Conservation (phyloP, 1,140 invertebrate genomes). For the Homalodisca vitripennis region DNA sequence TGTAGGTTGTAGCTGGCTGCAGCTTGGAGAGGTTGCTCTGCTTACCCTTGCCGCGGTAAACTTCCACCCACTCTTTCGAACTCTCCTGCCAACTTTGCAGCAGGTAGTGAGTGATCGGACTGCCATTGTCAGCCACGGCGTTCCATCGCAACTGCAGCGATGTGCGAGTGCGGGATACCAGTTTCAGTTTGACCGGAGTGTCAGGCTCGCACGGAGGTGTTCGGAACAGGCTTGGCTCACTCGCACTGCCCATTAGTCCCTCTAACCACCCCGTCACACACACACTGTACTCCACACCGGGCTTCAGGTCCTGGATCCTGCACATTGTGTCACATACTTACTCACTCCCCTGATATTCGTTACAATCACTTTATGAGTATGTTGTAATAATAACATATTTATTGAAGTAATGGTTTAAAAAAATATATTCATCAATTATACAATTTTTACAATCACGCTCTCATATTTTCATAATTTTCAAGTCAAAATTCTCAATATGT, state of each 20-base stretch:
- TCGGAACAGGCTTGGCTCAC: constrained; percentile 55
- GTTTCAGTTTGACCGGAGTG: constrained; percentile 57
- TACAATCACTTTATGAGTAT: too few species aligned
- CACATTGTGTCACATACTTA: constrained; percentile 36
- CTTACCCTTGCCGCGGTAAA: constrained; percentile 64
- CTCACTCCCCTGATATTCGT: too few species aligned
- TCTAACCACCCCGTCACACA: constrained; percentile 61
- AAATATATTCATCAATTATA: too few species aligned
- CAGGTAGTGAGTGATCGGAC: constrained; percentile 72
- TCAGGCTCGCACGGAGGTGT: constrained; percentile 68
- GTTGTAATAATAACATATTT: too few species aligned
- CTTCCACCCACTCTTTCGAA: constrained; percentile 49
- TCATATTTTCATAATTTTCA: too few species aligned
- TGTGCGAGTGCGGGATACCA: constrained; percentile 57
- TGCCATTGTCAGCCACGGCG: constrained; percentile 72
- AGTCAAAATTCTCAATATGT: too few species aligned
- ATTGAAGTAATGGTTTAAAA: too few species aligned
- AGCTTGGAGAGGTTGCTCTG: constrained; percentile 71
- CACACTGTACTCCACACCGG: constrained; percentile 77
- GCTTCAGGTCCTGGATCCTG: constrained; percentile 74
- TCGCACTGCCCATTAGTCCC: constrained; percentile 52
- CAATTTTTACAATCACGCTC: too few species aligned
- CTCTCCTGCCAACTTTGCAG: constrained; percentile 75
- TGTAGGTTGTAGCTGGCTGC: constrained; percentile 71
- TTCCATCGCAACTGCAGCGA: constrained; percentile 65